phyloP scores from a whole-genome alignment of 1,140 invertebrate genomes.

The Danaus plexippus region DNA sequence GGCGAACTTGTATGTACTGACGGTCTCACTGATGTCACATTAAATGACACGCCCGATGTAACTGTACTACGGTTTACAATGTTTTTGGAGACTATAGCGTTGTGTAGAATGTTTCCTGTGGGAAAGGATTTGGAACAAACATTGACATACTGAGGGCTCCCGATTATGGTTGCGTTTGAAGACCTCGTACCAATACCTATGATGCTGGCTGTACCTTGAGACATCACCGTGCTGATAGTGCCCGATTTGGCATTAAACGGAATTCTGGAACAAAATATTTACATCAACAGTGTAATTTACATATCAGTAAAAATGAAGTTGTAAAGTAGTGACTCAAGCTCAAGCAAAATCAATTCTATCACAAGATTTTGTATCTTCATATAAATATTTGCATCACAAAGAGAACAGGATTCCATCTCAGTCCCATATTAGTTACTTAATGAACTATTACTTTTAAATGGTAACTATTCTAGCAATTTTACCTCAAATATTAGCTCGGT shows the following conservation, averaged over 20 bases:
- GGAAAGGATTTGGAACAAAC: slow-evolving; percentile 65
- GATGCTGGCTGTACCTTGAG: slow-evolving; percentile 61
- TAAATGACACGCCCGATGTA: slow-evolving; percentile 52
- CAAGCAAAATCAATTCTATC: no score
- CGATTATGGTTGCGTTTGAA: slow-evolving; percentile 51
- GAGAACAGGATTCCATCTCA: no score
- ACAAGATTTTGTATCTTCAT: no score
- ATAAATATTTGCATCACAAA: no score
- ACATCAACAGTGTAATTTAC: not conserved
- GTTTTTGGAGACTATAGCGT: slow-evolving; percentile 66
- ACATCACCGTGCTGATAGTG: slow-evolving; percentile 64
- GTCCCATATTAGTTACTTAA: no score
- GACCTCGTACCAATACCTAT: slow-evolving; percentile 62
- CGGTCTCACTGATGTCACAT: slow-evolving; percentile 47
- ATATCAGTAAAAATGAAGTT: no score
- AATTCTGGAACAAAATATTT: slow-evolving; percentile 43
- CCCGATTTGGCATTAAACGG: slow-evolving; percentile 59
- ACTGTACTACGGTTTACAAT: slow-evolving; percentile 45
- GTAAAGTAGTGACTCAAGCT: not conserved
- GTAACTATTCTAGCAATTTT: no score
- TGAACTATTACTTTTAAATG: no score
- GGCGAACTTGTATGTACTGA: slow-evolving; percentile 41
- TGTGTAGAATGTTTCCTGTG: slow-evolving; percentile 68
- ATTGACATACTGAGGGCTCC: slow-evolving; percentile 62
- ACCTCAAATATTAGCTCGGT: no score